A percentile compares a stretch with the other conserved stretches of the same genome.
Conservation (phyloP, 2,113 vertebrate genomes). For the Uria lomvia region DNA sequence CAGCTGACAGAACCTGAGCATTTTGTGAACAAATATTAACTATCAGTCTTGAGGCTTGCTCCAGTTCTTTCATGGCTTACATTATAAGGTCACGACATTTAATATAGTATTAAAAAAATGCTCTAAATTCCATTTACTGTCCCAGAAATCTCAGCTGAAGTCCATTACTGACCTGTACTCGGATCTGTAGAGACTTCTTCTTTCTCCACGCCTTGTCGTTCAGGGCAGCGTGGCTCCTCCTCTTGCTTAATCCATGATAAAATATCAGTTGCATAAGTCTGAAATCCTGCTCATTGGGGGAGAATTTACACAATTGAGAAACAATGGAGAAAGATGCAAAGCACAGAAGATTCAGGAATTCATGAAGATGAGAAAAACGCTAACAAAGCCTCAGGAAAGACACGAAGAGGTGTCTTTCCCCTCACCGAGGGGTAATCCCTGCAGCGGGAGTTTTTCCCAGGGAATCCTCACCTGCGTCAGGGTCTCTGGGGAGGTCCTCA, state of each 20-base stretch:
- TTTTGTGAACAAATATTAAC: background rate
- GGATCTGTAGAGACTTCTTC: slow-evolving; percentile 23
- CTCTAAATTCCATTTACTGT: background rate
- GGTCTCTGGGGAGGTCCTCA: slow-evolving; percentile 12
- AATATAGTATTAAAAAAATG: background rate
- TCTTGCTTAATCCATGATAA: slow-evolving; percentile 73
- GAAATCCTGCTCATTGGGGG: slow-evolving; percentile 50
- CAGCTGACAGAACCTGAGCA: background rate
- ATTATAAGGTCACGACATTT: fast-evolving
- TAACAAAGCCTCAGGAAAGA: background rate
- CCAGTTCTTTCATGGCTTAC: background rate
- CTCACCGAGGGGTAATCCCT: background rate
- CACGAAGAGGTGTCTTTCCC: background rate
- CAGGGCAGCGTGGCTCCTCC: slow-evolving; percentile 57
- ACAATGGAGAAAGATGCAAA: background rate
- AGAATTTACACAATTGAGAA: background rate
- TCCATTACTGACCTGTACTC: slow-evolving; percentile 42
- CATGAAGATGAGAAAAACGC: fast-evolving
- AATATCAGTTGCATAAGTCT: slow-evolving; percentile 20
- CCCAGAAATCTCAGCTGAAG: background rate
- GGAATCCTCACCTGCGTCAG: slow-evolving; percentile 58
- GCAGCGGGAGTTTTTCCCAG: background rate
- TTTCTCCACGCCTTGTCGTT: background rate
- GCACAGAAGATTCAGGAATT: fast-evolving
- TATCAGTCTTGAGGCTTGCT: background rate